These are phyloP conservation scores for Pseudopleuronectes americanus DNA, from an alignment of 2,797 vertebrate species.

Conservation along the genomic window DNA sequence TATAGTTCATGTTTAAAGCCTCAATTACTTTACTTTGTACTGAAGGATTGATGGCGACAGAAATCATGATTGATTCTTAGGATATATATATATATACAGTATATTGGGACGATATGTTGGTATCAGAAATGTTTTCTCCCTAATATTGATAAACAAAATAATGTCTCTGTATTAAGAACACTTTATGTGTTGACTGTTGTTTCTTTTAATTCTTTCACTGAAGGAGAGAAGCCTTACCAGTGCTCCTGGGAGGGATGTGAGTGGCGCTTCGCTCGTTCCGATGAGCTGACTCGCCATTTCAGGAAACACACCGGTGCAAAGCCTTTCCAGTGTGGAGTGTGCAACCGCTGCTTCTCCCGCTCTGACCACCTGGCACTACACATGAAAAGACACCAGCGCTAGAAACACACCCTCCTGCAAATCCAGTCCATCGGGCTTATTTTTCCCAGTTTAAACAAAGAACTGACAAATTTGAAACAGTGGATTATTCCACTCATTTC, in stretches of 20 bases:
- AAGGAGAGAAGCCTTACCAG: slow-evolving; percentile 97
- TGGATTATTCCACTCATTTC: slow-evolving; percentile 34
- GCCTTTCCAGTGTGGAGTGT: slow-evolving; percentile 95
- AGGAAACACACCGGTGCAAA: slow-evolving; percentile 97
- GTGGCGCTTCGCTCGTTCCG: slow-evolving; percentile 96
- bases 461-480: not conserved
- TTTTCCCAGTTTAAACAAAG: too few species aligned
- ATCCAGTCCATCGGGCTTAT: slow-evolving; percentile 25
- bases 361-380: slow-evolving; percentile 98
- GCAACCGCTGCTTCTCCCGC: slow-evolving; percentile 95
- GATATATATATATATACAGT: too few species aligned
- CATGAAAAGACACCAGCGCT: slow-evolving; percentile 98
- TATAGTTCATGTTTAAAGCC: too few species aligned
- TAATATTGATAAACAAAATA: too few species aligned
- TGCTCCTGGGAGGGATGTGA: slow-evolving; percentile 98
- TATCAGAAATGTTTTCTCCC: too few species aligned
- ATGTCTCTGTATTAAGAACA: not conserved
- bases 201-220: slow-evolving; percentile 10
- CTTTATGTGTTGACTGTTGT: not conserved
- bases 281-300: slow-evolving; percentile 97
- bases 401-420: slow-evolving; percentile 40
- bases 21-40: too few species aligned
- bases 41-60: too few species aligned
- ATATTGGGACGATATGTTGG: too few species aligned
- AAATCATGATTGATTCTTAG: too few species aligned